phyloP scores from a whole-genome alignment of 1,140 invertebrate genomes.

The Neodiprion fabricii region DNA sequence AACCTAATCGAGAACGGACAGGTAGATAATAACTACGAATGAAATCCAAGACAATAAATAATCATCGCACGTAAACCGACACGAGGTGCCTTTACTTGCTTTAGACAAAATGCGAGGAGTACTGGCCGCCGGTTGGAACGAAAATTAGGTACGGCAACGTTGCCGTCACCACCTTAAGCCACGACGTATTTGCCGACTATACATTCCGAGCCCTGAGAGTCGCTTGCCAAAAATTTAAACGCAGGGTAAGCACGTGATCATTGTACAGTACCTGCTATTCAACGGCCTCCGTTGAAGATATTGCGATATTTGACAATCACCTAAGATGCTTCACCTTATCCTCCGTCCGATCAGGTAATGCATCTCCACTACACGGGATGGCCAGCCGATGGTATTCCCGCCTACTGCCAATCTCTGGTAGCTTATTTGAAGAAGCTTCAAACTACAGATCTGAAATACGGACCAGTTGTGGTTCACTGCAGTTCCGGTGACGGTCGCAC shows the following conservation, averaged over 20 bases:
- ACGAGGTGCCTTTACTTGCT: conserved; percentile 49
- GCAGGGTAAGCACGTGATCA: too few relatives aligned
- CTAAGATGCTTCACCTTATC: too few relatives aligned
- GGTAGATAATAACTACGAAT: conserved; percentile 44
- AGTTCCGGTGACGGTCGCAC: conserved; percentile 77
- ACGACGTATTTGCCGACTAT: conserved; percentile 94
- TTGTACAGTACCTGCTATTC: too few relatives aligned
- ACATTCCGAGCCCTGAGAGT: conserved; percentile 67
- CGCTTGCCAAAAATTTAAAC: too few relatives aligned
- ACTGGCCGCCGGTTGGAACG: conserved; percentile 90
- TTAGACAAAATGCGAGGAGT: conserved; percentile 94
- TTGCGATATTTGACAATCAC: too few relatives aligned
- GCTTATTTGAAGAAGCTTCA: conserved; percentile 69
- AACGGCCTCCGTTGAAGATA: too few relatives aligned
- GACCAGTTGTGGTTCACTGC: conserved; percentile 87
- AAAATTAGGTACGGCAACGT: conserved; percentile 89
- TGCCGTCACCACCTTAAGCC: conserved; percentile 84
- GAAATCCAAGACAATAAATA: not conserved
- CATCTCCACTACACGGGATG: conserved; percentile 98
- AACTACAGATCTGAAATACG: conserved; percentile 78
- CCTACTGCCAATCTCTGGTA: conserved; percentile 73
- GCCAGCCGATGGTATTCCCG: conserved; percentile 93
- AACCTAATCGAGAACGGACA: conserved; percentile 85
- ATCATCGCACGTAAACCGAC: not conserved
- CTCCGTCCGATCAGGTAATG: conserved; percentile 73